Percentiles rank a stretch among this genome's conserved stretches.
phyloP scores from a whole-genome alignment of 2,888 invertebrate species.

The Drosophila neonasuta region DNA sequence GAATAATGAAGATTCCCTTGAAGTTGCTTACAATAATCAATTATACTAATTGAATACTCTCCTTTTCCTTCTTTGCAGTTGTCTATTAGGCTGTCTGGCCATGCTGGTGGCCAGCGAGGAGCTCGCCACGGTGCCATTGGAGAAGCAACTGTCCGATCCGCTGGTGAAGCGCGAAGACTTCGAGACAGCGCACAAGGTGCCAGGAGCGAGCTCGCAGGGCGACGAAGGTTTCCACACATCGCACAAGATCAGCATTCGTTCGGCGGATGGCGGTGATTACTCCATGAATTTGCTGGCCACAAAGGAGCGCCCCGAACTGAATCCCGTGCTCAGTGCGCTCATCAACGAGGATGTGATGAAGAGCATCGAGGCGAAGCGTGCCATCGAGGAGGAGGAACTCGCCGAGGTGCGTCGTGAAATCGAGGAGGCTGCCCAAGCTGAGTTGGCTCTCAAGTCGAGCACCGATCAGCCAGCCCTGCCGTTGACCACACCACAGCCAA shows the following conservation, averaged over 20 bases:
- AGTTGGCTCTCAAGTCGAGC: slow-evolving; percentile 31
- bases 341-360: slow-evolving; percentile 84
- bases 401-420: slow-evolving; percentile 73
- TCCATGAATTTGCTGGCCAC: slow-evolving; percentile 80
- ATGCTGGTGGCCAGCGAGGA: slow-evolving; percentile 58
- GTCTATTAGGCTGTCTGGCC: slow-evolving; percentile 70
- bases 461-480: slow-evolving; percentile 62
- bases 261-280: slow-evolving; percentile 64
- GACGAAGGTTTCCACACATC: slow-evolving; percentile 79
- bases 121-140: slow-evolving; percentile 20
- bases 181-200: slow-evolving; percentile 88
- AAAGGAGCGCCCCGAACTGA: slow-evolving; percentile 82
- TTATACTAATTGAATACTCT: background rate
- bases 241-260: slow-evolving; percentile 74
- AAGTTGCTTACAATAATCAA: too few relatives aligned
- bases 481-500: slow-evolving; percentile 69
- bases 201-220: slow-evolving; percentile 81
- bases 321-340: slow-evolving; percentile 82
- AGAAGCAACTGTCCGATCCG: slow-evolving; percentile 32
- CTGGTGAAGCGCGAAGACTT: slow-evolving; percentile 67
- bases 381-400: slow-evolving; percentile 79
- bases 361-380: slow-evolving; percentile 83
- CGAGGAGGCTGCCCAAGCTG: slow-evolving; percentile 57
- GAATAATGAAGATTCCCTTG: too few relatives aligned
- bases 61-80: slow-evolving; percentile 52